Evolutionary conservation across 2,888 invertebrate species (phyloP).

Genomic region (Drosophila rubida): DNA sequence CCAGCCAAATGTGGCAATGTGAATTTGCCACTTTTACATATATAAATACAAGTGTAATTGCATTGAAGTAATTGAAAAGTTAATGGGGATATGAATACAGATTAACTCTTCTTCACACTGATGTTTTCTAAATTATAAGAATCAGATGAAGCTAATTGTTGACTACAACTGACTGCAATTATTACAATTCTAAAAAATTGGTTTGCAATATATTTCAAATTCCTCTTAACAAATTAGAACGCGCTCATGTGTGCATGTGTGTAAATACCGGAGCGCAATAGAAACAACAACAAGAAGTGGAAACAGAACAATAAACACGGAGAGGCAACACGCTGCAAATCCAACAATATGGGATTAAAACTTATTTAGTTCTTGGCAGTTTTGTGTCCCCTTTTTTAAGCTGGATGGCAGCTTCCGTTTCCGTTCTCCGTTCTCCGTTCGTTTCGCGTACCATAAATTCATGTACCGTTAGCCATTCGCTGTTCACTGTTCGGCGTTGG

Average conservation of each 20-base stretch:
- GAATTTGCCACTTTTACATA: not conserved
- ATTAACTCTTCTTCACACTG: no score
- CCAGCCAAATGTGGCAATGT: not conserved
- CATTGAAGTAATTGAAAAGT: no score
- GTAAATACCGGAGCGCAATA: not conserved
- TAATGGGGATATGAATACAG: no score
- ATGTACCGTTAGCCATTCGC: conserved; percentile 20
- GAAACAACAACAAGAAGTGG: conserved; percentile 9
- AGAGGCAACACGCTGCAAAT: conserved; percentile 31
- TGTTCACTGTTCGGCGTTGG: conserved; percentile 25
- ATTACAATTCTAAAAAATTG: not conserved
- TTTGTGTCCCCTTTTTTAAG: conserved; percentile 6
- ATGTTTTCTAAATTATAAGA: no score
- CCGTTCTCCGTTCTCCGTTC: conserved; percentile 1
- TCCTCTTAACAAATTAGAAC: not conserved
- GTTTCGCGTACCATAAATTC: conserved; percentile 50
- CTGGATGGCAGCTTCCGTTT: conserved; percentile 31
- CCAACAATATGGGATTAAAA: conserved; percentile 74
- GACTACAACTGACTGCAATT: no score
- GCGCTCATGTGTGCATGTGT: not conserved
- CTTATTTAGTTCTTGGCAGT: conserved; percentile 54
- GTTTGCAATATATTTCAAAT: not conserved
- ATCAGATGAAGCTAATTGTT: no score
- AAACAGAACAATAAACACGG: conserved; percentile 6
- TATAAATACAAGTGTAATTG: not conserved